Evolutionary conservation across 2,888 invertebrate genomes (phyloP).

Genomic region (Rhimphoctona megacephalus): DNA sequence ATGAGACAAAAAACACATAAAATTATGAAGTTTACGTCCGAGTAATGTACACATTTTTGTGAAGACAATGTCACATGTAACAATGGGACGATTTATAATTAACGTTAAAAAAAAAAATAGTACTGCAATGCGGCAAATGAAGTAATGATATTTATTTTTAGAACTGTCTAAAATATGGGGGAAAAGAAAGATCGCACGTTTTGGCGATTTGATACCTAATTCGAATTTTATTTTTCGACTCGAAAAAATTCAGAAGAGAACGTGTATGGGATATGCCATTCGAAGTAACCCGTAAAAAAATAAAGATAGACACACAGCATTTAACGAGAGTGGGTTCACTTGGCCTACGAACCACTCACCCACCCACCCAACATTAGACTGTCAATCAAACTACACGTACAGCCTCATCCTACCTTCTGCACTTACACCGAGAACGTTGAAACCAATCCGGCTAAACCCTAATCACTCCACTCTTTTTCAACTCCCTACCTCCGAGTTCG

Average conservation of each 20-base stretch:
- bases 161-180: too few relatives aligned
- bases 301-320: neutral
- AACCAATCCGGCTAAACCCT: constrained; percentile 13
- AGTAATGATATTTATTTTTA: too few relatives aligned
- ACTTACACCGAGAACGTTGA: constrained; percentile 21
- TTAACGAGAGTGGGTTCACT: neutral
- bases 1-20: neutral
- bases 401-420: neutral
- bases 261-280: too few relatives aligned
- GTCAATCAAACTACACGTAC: neutral
- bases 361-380: too few relatives aligned
- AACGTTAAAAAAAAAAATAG: neutral
- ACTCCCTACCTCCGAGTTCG: neutral
- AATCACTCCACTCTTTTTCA: neutral
- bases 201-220: too few relatives aligned
- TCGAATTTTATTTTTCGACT: too few relatives aligned
- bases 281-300: too few relatives aligned
- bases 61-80: neutral
- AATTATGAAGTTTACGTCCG: neutral
- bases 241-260: too few relatives aligned
- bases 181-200: too few relatives aligned
- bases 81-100: neutral
- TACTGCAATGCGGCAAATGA: neutral
- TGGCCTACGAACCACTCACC: neutral
- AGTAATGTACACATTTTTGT: neutral